Evolutionary conservation across 2,888 invertebrate species (phyloP).

Genomic region (Leptura quadrifasciata): DNA sequence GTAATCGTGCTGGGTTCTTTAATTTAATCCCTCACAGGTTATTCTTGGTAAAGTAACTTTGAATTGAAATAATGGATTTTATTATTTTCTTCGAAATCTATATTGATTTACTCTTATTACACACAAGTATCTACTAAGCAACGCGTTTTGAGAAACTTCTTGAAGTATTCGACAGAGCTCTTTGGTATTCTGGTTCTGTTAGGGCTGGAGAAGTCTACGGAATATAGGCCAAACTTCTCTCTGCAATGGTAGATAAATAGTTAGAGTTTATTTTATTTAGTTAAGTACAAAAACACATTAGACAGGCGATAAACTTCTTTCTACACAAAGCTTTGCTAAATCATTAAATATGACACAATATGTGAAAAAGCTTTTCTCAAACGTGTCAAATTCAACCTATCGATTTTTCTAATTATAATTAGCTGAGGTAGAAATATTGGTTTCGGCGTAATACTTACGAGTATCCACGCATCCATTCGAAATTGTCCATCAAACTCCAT

Average conservation of each 20-base stretch:
- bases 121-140: constrained; percentile 42
- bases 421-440: no score
- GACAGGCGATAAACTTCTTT: no score
- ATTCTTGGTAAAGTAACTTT: background rate
- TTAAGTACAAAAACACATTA: background rate
- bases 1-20: no score
- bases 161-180: constrained; percentile 77
- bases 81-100: background rate
- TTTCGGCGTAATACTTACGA: constrained; percentile 47
- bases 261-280: background rate
- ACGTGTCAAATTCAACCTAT: no score
- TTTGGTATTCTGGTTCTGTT: constrained; percentile 79
- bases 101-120: background rate
- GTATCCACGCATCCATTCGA: constrained; percentile 61
- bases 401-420: no score
- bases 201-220: constrained; percentile 79
- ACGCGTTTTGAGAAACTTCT: constrained; percentile 73
- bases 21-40: no score
- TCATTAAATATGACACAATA: no score
- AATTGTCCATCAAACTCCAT: constrained; percentile 62
- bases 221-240: constrained; percentile 80
- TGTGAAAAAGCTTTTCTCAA: no score
- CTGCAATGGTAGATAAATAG: constrained; percentile 71
- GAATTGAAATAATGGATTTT: background rate
- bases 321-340: no score